These are phyloP conservation scores for Scytalopus superciliaris DNA, from an alignment of 2,113 vertebrate species.

Conservation along the genomic window DNA sequence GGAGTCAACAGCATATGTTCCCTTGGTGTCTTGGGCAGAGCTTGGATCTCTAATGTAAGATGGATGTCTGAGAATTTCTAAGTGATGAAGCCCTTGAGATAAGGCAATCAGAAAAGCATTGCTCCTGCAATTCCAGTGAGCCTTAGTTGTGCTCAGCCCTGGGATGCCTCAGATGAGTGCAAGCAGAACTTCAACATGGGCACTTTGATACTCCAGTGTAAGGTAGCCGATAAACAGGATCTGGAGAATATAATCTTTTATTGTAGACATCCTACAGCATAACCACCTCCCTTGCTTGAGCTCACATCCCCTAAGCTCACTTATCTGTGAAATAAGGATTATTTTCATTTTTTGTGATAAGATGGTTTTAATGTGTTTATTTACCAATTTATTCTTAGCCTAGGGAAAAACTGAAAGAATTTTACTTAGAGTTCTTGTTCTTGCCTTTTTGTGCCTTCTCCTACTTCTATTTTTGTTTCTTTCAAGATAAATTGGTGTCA, in stretches of 20 bases:
- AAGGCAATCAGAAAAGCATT: neutral
- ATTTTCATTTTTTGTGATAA: neutral
- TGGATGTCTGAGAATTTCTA: neutral
- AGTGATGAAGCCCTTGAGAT: neutral
- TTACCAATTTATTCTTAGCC: conserved; percentile 15
- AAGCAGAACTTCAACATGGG: neutral
- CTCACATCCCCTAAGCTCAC: neutral
- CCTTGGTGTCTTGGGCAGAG: neutral
- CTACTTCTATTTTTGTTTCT: neutral
- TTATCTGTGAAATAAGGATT: neutral
- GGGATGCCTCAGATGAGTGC: neutral
- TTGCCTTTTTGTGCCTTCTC: neutral
- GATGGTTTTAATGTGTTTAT: neutral
- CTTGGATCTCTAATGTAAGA: neutral
- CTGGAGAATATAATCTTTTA: neutral
- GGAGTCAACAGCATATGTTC: neutral
- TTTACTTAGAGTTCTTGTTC: neutral
- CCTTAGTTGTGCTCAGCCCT: neutral
- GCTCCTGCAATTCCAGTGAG: neutral
- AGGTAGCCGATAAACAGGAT: neutral
- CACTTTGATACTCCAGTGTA: neutral
- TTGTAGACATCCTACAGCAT: neutral
- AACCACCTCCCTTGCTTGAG: neutral
- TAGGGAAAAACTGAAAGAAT: neutral
- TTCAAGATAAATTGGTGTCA: conserved; percentile 7